phyloP scores from a whole-genome alignment of 2,113 vertebrate species.

The Chloroceryle aenea region DNA sequence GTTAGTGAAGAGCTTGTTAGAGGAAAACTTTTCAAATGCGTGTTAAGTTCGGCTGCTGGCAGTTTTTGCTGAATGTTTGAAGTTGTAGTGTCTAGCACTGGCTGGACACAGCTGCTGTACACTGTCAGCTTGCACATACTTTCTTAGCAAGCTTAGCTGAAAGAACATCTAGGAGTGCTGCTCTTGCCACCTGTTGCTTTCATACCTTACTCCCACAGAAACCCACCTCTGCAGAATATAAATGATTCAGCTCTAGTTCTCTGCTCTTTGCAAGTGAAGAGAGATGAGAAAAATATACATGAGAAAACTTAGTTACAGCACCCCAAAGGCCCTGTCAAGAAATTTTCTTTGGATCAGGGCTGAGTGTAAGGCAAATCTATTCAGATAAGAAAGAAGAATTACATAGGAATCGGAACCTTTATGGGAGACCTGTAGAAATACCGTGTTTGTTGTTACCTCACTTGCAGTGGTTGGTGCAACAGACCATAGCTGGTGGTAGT shows the following conservation, averaged over 20 bases:
- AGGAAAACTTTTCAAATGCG: neutral
- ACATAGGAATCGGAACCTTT: neutral
- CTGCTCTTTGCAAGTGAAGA: neutral
- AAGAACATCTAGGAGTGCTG: constrained; percentile 22
- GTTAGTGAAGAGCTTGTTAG: neutral
- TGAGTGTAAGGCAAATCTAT: neutral
- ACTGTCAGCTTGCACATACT: neutral
- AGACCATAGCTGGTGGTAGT: neutral
- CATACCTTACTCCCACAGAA: constrained; percentile 3
- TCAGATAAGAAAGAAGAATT: neutral
- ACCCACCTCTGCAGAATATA: neutral
- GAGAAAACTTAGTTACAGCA: neutral
- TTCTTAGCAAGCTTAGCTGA: constrained; percentile 12
- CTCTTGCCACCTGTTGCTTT: constrained; percentile 1
- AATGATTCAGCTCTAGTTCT: neutral
- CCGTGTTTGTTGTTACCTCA: neutral
- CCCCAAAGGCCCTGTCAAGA: neutral
- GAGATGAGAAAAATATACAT: neutral
- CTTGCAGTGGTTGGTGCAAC: neutral
- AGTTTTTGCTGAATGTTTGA: neutral
- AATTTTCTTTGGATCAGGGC: neutral
- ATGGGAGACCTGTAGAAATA: neutral
- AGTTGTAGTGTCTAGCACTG: neutral
- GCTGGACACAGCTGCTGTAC: constrained; percentile 25
- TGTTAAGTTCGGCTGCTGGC: neutral